phyloP scores from a whole-genome alignment of 2,888 invertebrate genomes.

The Eupithecia subumbrata region DNA sequence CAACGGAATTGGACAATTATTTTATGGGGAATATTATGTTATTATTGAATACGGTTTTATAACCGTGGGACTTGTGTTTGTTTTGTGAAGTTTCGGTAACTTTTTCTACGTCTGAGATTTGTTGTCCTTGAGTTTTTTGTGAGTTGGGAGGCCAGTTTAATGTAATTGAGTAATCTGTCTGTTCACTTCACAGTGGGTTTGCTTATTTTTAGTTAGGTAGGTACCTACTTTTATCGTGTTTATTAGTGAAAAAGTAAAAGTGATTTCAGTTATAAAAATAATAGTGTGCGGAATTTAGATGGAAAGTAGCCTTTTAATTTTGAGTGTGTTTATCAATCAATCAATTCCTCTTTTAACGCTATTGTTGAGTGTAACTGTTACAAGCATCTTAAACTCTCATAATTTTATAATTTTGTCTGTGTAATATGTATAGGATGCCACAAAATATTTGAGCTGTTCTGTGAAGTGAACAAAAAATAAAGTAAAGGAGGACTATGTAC shows the following conservation, averaged over 20 bases:
- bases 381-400: background rate
- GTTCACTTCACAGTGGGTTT: background rate
- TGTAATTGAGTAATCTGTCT: conserved; percentile 8
- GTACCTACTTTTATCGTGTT: background rate
- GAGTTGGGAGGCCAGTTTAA: conserved; percentile 1
- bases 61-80: conserved; percentile 55
- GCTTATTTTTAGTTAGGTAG: background rate
- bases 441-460: background rate
- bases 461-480: too few relatives aligned
- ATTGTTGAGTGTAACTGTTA: background rate
- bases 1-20: conserved; percentile 56
- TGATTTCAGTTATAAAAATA: background rate
- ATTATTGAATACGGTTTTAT: conserved; percentile 52
- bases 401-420: background rate
- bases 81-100: conserved; percentile 33
- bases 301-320: background rate
- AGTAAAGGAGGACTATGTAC: too few relatives aligned
- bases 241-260: background rate
- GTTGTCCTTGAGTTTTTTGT: conserved; percentile 21
- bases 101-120: conserved; percentile 26
- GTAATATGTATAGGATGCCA: background rate
- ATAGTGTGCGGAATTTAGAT: background rate
- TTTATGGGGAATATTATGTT: conserved; percentile 55
- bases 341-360: background rate
- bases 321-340: background rate